phyloP scores from a whole-genome alignment of 2,888 invertebrate genomes.

The Lamellibrachia columna region DNA sequence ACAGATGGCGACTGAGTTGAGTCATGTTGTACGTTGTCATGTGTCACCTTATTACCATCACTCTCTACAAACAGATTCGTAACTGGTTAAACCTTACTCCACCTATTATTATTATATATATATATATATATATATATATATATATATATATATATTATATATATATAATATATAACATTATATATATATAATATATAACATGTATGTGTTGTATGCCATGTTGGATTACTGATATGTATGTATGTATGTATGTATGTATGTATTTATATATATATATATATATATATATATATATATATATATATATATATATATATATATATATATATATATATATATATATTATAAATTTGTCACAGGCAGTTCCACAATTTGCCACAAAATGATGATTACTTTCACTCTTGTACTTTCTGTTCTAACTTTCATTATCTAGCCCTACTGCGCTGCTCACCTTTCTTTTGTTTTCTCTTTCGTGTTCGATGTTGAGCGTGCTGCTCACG shows the following conservation, averaged over 20 bases:
- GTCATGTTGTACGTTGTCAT: not conserved
- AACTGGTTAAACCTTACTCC: not conserved
- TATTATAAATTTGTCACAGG: too few relatives aligned
- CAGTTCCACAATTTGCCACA: too few relatives aligned
- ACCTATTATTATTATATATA: not conserved
- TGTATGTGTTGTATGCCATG: too few relatives aligned
- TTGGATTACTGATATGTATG: too few relatives aligned
- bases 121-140: not conserved
- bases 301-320: too few relatives aligned
- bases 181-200: too few relatives aligned
- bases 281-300: too few relatives aligned
- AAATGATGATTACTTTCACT: too few relatives aligned
- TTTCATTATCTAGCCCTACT: not conserved
- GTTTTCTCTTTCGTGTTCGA: not conserved
- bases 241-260: too few relatives aligned
- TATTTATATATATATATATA: too few relatives aligned
- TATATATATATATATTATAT: not conserved
- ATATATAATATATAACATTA: not conserved
- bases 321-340: too few relatives aligned
- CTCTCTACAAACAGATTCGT: not conserved
- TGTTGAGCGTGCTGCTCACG: not conserved
- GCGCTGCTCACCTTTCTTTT: not conserved
- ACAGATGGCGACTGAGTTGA: not conserved
- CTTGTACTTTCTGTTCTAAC: not conserved
- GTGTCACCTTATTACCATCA: not conserved